phyloP scores from a whole-genome alignment of 2,888 invertebrate genomes.

The Prionchulus punctatus region DNA sequence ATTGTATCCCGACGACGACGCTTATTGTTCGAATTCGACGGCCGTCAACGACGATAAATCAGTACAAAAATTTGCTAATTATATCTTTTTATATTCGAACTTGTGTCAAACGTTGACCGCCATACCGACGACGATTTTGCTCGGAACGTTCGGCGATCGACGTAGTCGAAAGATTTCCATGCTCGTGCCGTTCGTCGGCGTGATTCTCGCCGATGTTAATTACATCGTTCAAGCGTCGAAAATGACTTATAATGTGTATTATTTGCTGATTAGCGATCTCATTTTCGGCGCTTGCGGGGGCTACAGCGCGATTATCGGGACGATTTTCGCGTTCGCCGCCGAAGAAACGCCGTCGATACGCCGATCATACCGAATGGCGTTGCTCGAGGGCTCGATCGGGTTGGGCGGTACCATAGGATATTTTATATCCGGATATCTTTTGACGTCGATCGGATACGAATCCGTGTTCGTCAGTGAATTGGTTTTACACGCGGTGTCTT shows the following conservation, averaged over 20 bases:
- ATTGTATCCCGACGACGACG: constrained; percentile 13
- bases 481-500: constrained; percentile 22
- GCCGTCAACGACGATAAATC: constrained; percentile 21
- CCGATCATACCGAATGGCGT: constrained; percentile 31
- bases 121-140: constrained; percentile 28
- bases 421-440: constrained; percentile 31
- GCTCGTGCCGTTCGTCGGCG: constrained; percentile 32
- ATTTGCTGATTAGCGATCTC: constrained; percentile 31
- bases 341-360: constrained; percentile 22
- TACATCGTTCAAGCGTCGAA: constrained; percentile 29
- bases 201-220: constrained; percentile 23
- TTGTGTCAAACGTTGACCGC: constrained; percentile 31
- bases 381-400: constrained; percentile 34
- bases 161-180: constrained; percentile 34
- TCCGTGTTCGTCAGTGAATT: constrained; percentile 28
- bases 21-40: constrained; percentile 17
- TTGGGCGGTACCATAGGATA: constrained; percentile 33
- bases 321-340: constrained; percentile 33
- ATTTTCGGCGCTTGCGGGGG: constrained; percentile 34
- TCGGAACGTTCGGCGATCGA: constrained; percentile 31
- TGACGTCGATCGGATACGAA: constrained; percentile 31
- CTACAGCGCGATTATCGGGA: constrained; percentile 33
- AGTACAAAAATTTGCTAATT: constrained; percentile 31
- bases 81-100: constrained; percentile 31
- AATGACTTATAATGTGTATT: constrained; percentile 23